Evolutionary conservation across 2,113 vertebrate genomes (phyloP).

Genomic region (Poicephalus meyeri): DNA sequence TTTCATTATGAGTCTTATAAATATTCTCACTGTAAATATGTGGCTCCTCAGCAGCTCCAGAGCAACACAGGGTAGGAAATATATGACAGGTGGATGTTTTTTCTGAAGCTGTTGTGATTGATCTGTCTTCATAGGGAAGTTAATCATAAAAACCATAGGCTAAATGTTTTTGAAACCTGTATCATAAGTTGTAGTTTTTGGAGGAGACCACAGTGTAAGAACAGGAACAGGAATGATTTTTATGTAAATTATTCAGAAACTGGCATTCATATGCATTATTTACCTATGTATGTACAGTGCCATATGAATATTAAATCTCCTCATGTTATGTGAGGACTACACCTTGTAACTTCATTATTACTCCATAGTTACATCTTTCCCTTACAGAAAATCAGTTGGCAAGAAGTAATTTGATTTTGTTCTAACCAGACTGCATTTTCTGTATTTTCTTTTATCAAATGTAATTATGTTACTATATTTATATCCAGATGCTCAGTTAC

Average conservation of each 20-base stretch:
- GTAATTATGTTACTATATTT: background rate
- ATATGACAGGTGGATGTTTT: background rate
- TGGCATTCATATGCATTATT: background rate
- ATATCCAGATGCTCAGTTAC: background rate
- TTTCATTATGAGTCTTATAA: background rate
- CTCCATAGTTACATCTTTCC: background rate
- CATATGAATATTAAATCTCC: background rate
- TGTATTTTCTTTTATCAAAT: background rate
- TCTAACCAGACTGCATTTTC: background rate
- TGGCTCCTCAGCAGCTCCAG: background rate
- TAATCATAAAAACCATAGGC: background rate
- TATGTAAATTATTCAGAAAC: background rate
- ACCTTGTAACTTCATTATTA: slow-evolving; percentile 31
- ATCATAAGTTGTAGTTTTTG: background rate
- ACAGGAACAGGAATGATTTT: background rate
- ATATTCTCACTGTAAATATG: background rate
- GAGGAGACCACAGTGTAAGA: background rate
- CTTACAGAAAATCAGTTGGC: background rate
- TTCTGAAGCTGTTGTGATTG: background rate
- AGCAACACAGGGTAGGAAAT: background rate
- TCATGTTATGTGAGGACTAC: background rate
- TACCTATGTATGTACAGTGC: background rate
- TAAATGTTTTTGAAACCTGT: background rate
- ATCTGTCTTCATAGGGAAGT: background rate
- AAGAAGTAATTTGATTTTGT: background rate